Conservation (phyloP, 2,113 vertebrate genomes). For the human region DNA sequence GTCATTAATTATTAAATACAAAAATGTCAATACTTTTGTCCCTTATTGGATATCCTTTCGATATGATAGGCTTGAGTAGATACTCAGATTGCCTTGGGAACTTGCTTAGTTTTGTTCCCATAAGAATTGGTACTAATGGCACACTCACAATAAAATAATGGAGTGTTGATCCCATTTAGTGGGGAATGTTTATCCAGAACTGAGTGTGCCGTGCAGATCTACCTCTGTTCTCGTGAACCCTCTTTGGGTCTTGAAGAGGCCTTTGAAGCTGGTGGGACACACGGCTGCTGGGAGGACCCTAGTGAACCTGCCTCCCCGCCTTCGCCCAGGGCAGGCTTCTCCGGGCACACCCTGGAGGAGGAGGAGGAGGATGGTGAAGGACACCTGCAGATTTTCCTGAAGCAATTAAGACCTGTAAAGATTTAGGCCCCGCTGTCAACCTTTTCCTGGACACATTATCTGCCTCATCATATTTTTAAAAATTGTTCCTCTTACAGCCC, state of each 20-base stretch:
- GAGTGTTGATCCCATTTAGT: background rate
- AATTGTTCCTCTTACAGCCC: background rate
- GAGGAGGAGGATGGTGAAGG: background rate
- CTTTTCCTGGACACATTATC: background rate
- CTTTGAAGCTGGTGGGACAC: background rate
- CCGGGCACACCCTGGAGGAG: background rate
- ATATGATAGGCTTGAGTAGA: background rate
- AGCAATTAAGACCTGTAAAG: background rate
- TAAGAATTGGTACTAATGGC: background rate
- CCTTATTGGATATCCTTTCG: background rate
- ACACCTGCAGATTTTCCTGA: background rate
- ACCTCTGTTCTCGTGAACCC: background rate
- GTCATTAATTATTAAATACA: constrained; percentile 64
- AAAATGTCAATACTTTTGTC: constrained; percentile 44
- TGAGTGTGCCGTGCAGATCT: background rate
- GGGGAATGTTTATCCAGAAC: background rate
- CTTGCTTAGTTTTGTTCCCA: background rate
- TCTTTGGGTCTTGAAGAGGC: background rate
- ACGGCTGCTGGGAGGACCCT: background rate
- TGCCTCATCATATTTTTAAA: background rate
- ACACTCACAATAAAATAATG: background rate
- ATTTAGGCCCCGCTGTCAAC: background rate
- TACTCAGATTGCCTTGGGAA: background rate
- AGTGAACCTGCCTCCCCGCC: background rate
- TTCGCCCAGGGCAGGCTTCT: background rate